Base-by-base conservation (phyloP, 1,140 invertebrate species). In the Neodiprion virginianus region DNA sequence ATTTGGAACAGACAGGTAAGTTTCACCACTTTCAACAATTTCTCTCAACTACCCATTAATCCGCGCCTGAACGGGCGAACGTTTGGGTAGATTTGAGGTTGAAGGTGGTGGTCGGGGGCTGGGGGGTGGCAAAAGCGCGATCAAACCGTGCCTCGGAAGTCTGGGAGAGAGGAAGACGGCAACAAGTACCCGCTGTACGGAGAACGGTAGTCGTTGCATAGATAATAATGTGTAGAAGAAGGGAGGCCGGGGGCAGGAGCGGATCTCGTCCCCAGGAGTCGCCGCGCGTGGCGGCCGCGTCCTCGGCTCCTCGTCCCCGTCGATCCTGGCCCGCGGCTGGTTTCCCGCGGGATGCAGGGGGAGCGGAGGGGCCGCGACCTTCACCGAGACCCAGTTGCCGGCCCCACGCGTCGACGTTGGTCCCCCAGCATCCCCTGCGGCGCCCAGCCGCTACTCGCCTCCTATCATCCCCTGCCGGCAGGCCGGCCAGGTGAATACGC, bases 381-480 rank as follows among this genome's bases (percentile, higher is more conserved):
- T 88, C 86, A 88, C 86, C 86, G 86, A 88, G 85, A 88, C 88
- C 88, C 82, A 85, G 85, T 88, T 89, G 85, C 81, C 80, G 79
- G 80, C 78, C 28, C 28, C 28, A 40, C 28, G 28, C 28, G 79
- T 88, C 87, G 88, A 89, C 88, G 88, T 89, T 89, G 88, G 84
- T 84, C 87, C 85, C 86, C 79, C 81, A 83, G 79, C 68, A 81
- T 69, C 80, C 81, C 79, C 1, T 82, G 28, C 53, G 8, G 8
- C n/a, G 53, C 53, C 74, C 69, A 74, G 77, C 77, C 73, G 79
- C 81, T 80, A 80, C 81, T 82, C 82, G 82, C 47, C 71, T 72
- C 68, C 68, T 80, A 76, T 72, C 28, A 40, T 3, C 28, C 28
- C 28, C 28, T 40, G 28, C 28, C 5, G 28, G 28, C 28, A 40